phyloP scores from a whole-genome alignment of 1,140 invertebrate genomes.

The Kradibia gibbosae region DNA sequence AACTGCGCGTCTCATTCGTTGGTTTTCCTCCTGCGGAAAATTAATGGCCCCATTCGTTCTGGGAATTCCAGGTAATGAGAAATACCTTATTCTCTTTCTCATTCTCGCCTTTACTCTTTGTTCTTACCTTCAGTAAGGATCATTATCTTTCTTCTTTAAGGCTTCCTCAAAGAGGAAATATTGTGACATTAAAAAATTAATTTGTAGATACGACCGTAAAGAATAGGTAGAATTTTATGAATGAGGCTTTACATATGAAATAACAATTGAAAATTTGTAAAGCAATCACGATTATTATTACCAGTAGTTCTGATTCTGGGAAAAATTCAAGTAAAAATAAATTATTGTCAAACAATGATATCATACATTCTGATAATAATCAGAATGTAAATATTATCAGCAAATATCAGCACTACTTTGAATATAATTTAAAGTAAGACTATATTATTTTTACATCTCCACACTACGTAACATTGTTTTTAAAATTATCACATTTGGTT shows the following conservation, averaged over 20 bases:
- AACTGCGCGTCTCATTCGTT: slow-evolving; percentile 29
- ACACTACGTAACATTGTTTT: too few relatives aligned
- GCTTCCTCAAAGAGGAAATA: not conserved
- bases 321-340: too few relatives aligned
- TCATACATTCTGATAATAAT: too few relatives aligned
- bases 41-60: slow-evolving; percentile 50
- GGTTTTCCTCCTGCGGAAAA: slow-evolving; percentile 45
- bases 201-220: not conserved
- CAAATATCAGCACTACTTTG: too few relatives aligned
- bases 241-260: not conserved
- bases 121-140: slow-evolving; percentile 2
- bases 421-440: too few relatives aligned
- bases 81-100: slow-evolving; percentile 42
- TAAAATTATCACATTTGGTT: too few relatives aligned
- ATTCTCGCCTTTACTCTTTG: slow-evolving; percentile 1
- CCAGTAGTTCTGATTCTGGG: too few relatives aligned
- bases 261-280: not conserved
- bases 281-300: not conserved
- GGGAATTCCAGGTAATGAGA: slow-evolving; percentile 53
- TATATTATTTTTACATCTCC: too few relatives aligned
- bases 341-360: too few relatives aligned
- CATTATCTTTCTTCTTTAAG: slow-evolving; percentile 25
- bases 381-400: too few relatives aligned
- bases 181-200: slow-evolving; percentile 25
- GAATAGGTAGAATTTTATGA: not conserved